Percentiles rank a stretch among this genome's conserved stretches.
phyloP scores from a whole-genome alignment of 2,888 invertebrate species.

The Nyleta sp. region DNA sequence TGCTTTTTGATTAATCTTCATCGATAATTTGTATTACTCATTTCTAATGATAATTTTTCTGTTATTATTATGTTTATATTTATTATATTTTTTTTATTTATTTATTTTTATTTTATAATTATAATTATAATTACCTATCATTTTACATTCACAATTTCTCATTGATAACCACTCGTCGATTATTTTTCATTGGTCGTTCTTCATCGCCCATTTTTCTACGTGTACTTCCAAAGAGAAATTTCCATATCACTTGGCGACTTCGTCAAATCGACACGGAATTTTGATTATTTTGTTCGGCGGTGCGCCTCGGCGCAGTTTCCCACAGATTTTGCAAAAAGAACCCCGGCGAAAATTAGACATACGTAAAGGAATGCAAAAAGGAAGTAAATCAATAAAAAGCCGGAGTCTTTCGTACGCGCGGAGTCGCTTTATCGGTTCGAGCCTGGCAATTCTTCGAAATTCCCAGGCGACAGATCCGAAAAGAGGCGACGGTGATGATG shows the following conservation, averaged over 20 bases:
- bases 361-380: constrained; percentile 39
- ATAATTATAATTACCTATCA: too few species aligned
- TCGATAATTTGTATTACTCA: too few species aligned
- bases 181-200: too few species aligned
- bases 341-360: constrained; percentile 16
- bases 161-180: too few species aligned
- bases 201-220: too few species aligned
- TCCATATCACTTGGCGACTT: background rate
- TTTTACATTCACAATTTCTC: too few species aligned
- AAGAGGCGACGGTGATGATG: constrained; percentile 42
- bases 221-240: too few species aligned
- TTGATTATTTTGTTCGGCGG: constrained; percentile 5
- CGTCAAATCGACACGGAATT: background rate
- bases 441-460: constrained; percentile 46
- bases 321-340: constrained; percentile 22
- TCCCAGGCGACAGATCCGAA: constrained; percentile 39
- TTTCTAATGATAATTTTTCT: too few species aligned
- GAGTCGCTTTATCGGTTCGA: constrained; percentile 32
- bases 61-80: too few species aligned
- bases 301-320: constrained; percentile 4
- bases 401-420: constrained; percentile 18
- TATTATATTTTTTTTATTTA: too few species aligned
- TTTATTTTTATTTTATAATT: too few species aligned
- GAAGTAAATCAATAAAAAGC: constrained; percentile 47
- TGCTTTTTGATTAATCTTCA: too few species aligned